A percentile compares a stretch with the other conserved stretches of the same genome.
These are phyloP conservation scores for Limnothrissa miodon DNA, from an alignment of 2,113 vertebrate genomes.

Conservation along the genomic window DNA sequence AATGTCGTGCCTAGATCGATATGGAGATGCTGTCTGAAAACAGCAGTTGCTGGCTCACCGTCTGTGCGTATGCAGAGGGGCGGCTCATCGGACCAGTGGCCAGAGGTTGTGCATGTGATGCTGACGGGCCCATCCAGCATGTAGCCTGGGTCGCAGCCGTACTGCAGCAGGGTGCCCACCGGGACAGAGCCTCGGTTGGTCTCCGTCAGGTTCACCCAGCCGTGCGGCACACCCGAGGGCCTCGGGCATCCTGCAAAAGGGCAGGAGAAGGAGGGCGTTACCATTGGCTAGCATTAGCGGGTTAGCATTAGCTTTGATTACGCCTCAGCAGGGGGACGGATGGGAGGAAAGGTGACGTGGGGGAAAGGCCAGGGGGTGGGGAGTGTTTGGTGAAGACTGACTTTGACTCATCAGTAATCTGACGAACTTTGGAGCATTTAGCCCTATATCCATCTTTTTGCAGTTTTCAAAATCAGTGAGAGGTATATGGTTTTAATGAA, in stretches of 20 bases:
- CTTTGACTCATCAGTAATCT: not conserved
- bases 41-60: slow-evolving; percentile 54
- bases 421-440: not conserved
- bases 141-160: slow-evolving; percentile 70
- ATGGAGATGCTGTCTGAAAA: not conserved
- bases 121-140: slow-evolving; percentile 60
- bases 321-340: not conserved
- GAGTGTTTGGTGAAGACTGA: no score
- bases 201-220: slow-evolving; percentile 70
- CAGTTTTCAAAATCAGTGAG: not conserved
- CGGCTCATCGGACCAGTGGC: slow-evolving; percentile 63
- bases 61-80: slow-evolving; percentile 65
- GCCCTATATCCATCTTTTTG: not conserved
- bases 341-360: not conserved
- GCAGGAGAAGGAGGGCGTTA: not conserved
- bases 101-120: slow-evolving; percentile 65
- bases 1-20: not conserved
- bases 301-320: not conserved
- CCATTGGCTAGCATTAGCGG: not conserved
- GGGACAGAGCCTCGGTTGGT: slow-evolving; percentile 70
- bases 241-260: slow-evolving; percentile 60
- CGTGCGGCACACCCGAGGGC: slow-evolving; percentile 63
- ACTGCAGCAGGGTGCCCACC: slow-evolving; percentile 67
- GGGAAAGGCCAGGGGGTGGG: not conserved
- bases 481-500: not conserved